phyloP scores from a whole-genome alignment of 2,888 invertebrate species.

The Carabus problematicus region DNA sequence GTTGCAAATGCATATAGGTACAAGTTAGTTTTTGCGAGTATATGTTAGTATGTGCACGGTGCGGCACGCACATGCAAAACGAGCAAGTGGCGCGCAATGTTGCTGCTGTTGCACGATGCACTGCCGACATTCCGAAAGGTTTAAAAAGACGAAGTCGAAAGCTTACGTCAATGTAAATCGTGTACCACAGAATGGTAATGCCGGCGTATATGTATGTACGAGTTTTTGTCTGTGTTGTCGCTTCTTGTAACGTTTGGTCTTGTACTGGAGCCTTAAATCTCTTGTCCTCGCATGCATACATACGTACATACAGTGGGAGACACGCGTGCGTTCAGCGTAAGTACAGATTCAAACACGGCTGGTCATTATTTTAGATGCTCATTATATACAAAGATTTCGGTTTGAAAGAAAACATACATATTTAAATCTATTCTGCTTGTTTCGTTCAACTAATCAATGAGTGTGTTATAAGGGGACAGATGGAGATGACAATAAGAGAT shows the following conservation, averaged over 20 bases:
- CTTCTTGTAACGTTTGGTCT: slow-evolving; percentile 15
- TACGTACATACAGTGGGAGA: background rate
- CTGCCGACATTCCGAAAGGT: slow-evolving; percentile 23
- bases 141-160: slow-evolving; percentile 23
- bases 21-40: background rate
- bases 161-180: slow-evolving; percentile 40
- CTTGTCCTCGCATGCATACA: background rate
- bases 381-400: background rate
- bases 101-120: slow-evolving; percentile 13
- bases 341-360: slow-evolving; percentile 1
- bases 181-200: slow-evolving; percentile 33
- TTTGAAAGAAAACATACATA: too few species aligned
- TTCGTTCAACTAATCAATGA: too few species aligned
- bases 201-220: slow-evolving; percentile 26
- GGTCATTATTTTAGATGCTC: background rate
- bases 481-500: too few species aligned
- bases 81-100: slow-evolving; percentile 17
- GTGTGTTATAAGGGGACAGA: too few species aligned
- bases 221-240: slow-evolving; percentile 35
- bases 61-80: background rate
- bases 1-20: too few species aligned
- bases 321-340: background rate
- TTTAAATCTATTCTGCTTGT: too few species aligned
- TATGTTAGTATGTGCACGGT: background rate
- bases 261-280: slow-evolving; percentile 29